phyloP scores from a whole-genome alignment of 1,140 invertebrate species.

The Drosophila fuyamai region DNA sequence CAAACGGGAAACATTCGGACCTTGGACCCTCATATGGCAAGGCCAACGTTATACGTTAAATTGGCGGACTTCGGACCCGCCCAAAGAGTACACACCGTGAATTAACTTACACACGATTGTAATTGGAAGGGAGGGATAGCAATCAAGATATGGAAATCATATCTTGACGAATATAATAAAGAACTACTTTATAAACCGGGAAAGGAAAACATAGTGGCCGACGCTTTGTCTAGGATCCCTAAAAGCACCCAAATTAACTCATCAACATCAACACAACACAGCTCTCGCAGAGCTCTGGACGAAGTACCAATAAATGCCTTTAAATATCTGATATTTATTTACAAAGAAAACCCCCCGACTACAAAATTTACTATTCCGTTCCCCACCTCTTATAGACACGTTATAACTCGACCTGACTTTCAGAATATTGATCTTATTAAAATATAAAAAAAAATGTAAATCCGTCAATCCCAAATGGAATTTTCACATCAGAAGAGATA shows the following conservation, averaged over 20 bases:
- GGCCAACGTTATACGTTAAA: too few relatives aligned
- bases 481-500: too few relatives aligned
- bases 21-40: too few relatives aligned
- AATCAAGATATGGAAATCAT: constrained; percentile 65
- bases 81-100: too few relatives aligned
- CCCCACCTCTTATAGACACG: background rate
- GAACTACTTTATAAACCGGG: too few relatives aligned
- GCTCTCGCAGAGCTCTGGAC: too few relatives aligned
- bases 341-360: too few relatives aligned
- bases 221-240: constrained; percentile 33
- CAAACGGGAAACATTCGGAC: too few relatives aligned
- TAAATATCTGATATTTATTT: background rate
- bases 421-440: constrained; percentile 1
- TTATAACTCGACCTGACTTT: constrained; percentile 4
- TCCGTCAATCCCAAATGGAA: background rate
- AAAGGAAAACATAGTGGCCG: constrained; percentile 26
- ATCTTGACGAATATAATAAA: constrained; percentile 80
- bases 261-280: constrained; percentile 4
- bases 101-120: too few relatives aligned
- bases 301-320: too few relatives aligned
- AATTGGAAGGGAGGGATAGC: constrained; percentile 76
- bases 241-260: constrained; percentile 13
- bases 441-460: constrained; percentile 1
- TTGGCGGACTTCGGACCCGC: too few relatives aligned
- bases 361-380: background rate